Evolutionary conservation across 2,113 vertebrate species (phyloP).

Genomic region (Noctilio leporinus): DNA sequence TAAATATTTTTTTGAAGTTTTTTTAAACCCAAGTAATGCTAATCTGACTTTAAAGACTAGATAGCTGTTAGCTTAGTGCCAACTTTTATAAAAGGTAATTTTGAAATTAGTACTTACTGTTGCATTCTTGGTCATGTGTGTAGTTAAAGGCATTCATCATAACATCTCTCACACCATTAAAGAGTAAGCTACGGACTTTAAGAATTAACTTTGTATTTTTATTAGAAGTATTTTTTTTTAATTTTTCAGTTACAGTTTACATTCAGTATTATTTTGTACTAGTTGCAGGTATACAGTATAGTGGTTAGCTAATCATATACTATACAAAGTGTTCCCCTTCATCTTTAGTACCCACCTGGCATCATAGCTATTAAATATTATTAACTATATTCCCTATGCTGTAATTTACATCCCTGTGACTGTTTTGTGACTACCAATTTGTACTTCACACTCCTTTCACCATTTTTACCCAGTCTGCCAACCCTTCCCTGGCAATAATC

Average conservation of each 20-base stretch:
- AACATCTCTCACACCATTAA: background rate
- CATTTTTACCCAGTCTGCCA: background rate
- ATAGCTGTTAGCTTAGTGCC: background rate
- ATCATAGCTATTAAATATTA: background rate
- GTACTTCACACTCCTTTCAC: background rate
- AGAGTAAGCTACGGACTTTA: background rate
- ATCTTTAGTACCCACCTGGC: background rate
- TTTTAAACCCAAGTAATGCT: background rate
- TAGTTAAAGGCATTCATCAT: background rate
- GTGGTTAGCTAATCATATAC: background rate
- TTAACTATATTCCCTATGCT: background rate
- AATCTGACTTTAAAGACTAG: background rate
- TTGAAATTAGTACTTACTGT: background rate
- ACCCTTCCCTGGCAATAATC: background rate
- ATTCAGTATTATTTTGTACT: background rate
- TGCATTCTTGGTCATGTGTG: background rate
- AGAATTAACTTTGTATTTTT: conserved; percentile 21
- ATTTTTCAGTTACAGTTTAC: background rate
- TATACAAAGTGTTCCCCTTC: background rate
- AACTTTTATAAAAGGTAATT: background rate
- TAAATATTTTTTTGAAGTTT: background rate
- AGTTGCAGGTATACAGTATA: background rate
- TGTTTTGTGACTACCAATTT: background rate
- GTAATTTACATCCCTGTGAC: background rate
- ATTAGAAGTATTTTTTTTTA: background rate